A percentile compares a stretch with the other conserved stretches of the same genome.
phyloP scores from a whole-genome alignment of 2,888 invertebrate species.

The Polyommatus iphigenia region DNA sequence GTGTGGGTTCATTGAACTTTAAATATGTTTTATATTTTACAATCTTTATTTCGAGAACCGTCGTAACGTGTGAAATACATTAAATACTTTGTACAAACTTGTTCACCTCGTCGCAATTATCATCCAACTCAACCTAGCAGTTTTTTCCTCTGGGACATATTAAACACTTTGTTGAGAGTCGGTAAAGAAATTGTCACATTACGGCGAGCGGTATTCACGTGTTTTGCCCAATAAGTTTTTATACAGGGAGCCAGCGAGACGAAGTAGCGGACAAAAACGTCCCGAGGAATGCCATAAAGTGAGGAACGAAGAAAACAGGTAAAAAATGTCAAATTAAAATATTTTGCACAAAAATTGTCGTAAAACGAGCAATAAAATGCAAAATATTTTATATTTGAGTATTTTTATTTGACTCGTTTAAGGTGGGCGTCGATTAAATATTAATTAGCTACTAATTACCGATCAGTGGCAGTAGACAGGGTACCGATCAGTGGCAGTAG shows the following conservation, averaged over 20 bases:
- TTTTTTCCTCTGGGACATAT: too few relatives aligned
- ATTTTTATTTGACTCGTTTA: neutral
- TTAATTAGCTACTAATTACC: constrained; percentile 21
- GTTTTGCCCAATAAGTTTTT: neutral
- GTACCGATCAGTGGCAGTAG: neutral
- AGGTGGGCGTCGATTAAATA: neutral
- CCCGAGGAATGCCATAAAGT: constrained; percentile 10
- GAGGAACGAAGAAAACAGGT: constrained; percentile 2
- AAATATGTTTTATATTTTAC: too few relatives aligned
- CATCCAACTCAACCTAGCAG: too few relatives aligned
- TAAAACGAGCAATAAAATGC: constrained; percentile 19
- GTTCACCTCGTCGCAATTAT: too few relatives aligned
- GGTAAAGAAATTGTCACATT: neutral
- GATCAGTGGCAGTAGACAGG: neutral
- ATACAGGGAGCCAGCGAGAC: neutral
- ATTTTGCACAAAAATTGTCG: constrained; percentile 18
- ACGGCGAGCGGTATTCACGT: neutral
- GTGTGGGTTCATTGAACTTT: too few relatives aligned
- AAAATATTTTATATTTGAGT: constrained; percentile 20
- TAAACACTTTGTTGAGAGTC: neutral
- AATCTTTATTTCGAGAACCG: too few relatives aligned
- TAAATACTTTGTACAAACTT: too few relatives aligned
- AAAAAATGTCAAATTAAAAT: constrained; percentile 25
- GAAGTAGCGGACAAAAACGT: neutral
- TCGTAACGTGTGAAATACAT: too few relatives aligned